A percentile compares a stretch with the other conserved stretches of the same genome.
These are phyloP conservation scores for Gymnothorax reevesii DNA, from an alignment of 2,797 vertebrate species.

Conservation along the genomic window DNA sequence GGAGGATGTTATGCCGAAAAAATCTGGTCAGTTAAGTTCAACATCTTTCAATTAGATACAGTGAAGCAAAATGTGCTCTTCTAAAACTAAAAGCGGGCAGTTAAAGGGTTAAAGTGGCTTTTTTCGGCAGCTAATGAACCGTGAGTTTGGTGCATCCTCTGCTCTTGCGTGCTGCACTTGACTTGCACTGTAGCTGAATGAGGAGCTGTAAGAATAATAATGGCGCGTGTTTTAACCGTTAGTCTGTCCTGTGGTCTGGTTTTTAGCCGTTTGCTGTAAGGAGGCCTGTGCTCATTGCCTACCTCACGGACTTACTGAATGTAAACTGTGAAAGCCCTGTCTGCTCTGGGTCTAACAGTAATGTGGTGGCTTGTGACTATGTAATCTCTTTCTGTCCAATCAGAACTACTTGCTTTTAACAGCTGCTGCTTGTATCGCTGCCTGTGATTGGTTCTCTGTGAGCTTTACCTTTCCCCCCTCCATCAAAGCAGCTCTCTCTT, in stretches of 20 bases:
- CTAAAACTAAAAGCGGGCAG: no score
- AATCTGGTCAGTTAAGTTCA: no score
- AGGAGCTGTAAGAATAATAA: neutral
- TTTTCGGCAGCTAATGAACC: neutral
- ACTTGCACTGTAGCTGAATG: constrained; percentile 53
- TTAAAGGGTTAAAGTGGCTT: no score
- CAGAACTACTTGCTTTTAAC: constrained; percentile 68
- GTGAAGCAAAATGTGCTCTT: no score
- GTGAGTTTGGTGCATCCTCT: constrained; percentile 55
- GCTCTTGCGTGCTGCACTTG: neutral
- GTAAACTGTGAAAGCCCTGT: constrained; percentile 25
- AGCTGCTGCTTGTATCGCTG: constrained; percentile 56
- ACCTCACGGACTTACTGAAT: constrained; percentile 7
- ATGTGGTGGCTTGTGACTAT: constrained; percentile 58
- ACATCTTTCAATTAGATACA: no score
- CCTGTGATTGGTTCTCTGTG: constrained; percentile 57
- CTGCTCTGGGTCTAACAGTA: constrained; percentile 52
- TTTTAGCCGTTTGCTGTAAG: neutral
- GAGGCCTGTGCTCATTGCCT: neutral
- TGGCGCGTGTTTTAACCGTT: neutral
- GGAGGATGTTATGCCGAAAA: no score
- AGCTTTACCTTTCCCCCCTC: constrained; percentile 22
- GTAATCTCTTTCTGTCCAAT: constrained; percentile 77
- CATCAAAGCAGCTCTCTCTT: neutral
- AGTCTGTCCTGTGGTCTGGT: neutral